Evolutionary conservation across 1,140 invertebrate species (phyloP), one percentile per base, ranked within the genome.

Genomic region (Himalopsyche phryganea): DNA sequence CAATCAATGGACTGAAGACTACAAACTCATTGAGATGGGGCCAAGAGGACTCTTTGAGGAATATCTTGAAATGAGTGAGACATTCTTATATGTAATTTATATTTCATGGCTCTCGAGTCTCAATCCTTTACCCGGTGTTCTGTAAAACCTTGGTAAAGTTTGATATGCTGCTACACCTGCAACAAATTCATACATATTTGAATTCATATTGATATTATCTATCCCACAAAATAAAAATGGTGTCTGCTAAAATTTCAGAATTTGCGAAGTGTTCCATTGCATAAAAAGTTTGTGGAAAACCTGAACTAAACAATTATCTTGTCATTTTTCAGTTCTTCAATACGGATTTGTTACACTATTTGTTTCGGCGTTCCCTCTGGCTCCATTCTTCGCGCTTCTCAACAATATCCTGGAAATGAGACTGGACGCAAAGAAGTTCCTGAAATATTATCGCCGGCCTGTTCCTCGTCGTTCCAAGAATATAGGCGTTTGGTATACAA

Each of bases 401-500:
- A 63, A 60, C 45, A 66, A 66, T 50, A 33, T 66, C n/a, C 57
- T 95, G 41, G 92, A 96, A 76, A 93, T 94, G 85, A 76, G 92
- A 48, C 71, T 95, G 28, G 92, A 95, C 76, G 92, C 91, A 0
- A 85, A 87, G 63, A 95, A 95, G 73, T 84, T 94, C 61, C 71
- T 96, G 7, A 85, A 81, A 0, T 88, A 90, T 72, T 91, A 91
- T 70, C 80, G 91, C 42, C 79, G 92, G 33, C 92, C 92, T 0
- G 91, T 95, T 41, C 86, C 90, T n/a, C 85, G 90, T 66, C 79
- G 92, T 57, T 91, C 92, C 9, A 80, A 83, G 61, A 88, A 93
- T 71, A 95, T 96, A 68, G 92, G 92, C 17, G 87, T 97, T 41
- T 97, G 94, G 94, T 92, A 91, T 69, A 79, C 86, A 45, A 96